These are phyloP conservation scores for Gerris buenoi DNA, from an alignment of 1,140 invertebrate genomes.

Conservation along the genomic window DNA sequence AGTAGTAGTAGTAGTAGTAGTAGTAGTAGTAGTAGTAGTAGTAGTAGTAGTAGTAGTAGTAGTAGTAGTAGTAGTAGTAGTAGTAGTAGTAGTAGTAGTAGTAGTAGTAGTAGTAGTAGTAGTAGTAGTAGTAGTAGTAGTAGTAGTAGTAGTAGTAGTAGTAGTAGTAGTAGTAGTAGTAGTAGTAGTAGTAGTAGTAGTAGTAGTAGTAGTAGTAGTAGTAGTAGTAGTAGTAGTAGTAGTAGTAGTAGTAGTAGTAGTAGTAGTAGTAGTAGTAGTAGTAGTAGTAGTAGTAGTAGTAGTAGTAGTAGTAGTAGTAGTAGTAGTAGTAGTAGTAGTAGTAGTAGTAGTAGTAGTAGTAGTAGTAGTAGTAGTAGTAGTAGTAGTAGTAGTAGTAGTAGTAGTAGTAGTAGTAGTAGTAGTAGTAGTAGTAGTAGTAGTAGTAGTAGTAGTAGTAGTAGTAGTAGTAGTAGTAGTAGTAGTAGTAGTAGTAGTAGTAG, in stretches of 20 bases:
- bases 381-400: constrained; percentile 1
- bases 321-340: constrained; percentile 1
- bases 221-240: constrained; percentile 1
- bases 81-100: no score
- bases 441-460: constrained; percentile 1
- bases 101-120: no score
- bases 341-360: constrained; percentile 1
- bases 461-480: constrained; percentile 1
- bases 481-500: constrained; percentile 1
- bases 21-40: no score
- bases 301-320: constrained; percentile 1
- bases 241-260: constrained; percentile 1
- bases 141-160: no score
- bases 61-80: no score
- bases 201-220: constrained; percentile 1
- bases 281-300: constrained; percentile 1
- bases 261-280: constrained; percentile 1
- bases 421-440: constrained; percentile 1
- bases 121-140: no score
- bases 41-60: no score
- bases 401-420: constrained; percentile 1
- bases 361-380: constrained; percentile 1
- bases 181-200: no score
- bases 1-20: no score
- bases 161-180: no score